Base-by-base conservation (phyloP, 2,113 vertebrate genomes). In the Chaenocephalus aceratus region DNA sequence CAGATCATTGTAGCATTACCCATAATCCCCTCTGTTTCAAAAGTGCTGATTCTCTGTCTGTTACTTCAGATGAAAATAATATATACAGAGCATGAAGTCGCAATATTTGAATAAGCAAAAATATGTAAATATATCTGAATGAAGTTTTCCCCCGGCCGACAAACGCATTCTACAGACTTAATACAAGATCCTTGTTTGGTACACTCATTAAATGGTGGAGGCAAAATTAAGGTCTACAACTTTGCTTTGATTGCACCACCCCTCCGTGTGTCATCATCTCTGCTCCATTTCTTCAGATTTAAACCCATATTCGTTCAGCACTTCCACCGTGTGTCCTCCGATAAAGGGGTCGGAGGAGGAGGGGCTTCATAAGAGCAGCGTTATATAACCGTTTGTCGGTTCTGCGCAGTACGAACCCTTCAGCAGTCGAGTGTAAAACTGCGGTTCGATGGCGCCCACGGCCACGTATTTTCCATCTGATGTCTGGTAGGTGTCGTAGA, bases 401-500 rank as follows among this genome's bases (percentile, higher is more conserved):
- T 30, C 26, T 0, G 0, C 51, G 53, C 5, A 1, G 18, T 30
- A 94, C 94, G 80, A 65, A 98, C 97, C 98, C 16, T 93, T 84
- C 14, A 99, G 77, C 2, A 99, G 88, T 69, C 96, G 89, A 0
- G 72, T 1, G 77, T 99, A 99, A 89, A 99, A 99, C 76, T 96
- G 93, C 10, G 97, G 95, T 16, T 99, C 98, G 3, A 99, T 1
- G 2, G 98, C 96, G 13, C 98, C 98, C 26, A 99, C 97, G 3
- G 98, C 97, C 95, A 99, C 88, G 74, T 95, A 95, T 72, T 95
- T 94, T 54, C 95, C 96, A 61, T 99, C 98, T 0, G 95, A 92
- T 0, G 98, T 99, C 90, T 48, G 87, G 86, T 99, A 99, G 0
- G 95, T 96, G 23, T 97, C 96, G 6, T 98, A 99, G 90, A 97